Conservation (phyloP, 1,140 invertebrate genomes). For the Meloidogyne exigua region DNA sequence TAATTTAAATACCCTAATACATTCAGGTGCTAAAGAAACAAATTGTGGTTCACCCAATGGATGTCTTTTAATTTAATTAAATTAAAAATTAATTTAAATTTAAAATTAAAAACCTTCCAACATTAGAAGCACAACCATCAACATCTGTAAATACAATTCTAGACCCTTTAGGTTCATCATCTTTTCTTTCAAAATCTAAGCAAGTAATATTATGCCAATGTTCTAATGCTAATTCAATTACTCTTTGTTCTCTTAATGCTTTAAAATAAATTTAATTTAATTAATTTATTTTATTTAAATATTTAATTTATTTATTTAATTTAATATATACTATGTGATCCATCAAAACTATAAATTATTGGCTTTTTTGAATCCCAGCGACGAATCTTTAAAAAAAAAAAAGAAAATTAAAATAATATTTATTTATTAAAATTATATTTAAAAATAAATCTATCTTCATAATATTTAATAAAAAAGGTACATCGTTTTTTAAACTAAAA, state of each 20-base stretch:
- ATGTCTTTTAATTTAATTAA: slow-evolving; percentile 36
- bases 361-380: slow-evolving; percentile 60
- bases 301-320: neutral
- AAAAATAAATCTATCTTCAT: no score
- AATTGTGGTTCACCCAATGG: slow-evolving; percentile 63
- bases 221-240: slow-evolving; percentile 63
- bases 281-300: no score
- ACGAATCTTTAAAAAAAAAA: slow-evolving; percentile 27
- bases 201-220: slow-evolving; percentile 64
- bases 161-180: slow-evolving; percentile 58
- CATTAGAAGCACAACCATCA: slow-evolving; percentile 62
- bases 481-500: no score
- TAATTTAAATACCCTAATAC: slow-evolving; percentile 52
- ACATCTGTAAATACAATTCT: slow-evolving; percentile 63
- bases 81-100: neutral
- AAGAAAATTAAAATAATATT: neutral
- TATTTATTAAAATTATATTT: no score
- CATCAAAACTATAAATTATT: slow-evolving; percentile 64
- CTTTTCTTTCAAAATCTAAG: slow-evolving; percentile 58
- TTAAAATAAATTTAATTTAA: slow-evolving; percentile 21
- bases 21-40: slow-evolving; percentile 63
- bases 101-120: slow-evolving; percentile 28
- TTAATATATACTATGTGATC: slow-evolving; percentile 59
- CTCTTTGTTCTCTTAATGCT: slow-evolving; percentile 58
- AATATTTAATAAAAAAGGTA: no score